Percentiles rank a stretch among this genome's conserved stretches.
phyloP scores from a whole-genome alignment of 2,888 invertebrate species.

The Lasioglossum zephyrum region DNA sequence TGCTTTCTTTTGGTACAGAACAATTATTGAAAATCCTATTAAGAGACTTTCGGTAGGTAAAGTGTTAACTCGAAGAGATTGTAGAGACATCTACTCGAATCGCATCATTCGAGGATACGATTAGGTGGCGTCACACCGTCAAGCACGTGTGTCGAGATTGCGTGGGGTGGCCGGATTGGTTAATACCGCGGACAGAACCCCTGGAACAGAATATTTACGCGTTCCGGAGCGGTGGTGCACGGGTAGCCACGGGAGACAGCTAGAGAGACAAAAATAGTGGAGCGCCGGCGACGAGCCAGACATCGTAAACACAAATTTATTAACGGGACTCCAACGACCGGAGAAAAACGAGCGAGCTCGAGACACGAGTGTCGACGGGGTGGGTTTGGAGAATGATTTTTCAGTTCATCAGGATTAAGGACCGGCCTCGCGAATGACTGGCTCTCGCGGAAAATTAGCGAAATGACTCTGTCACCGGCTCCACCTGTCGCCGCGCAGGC shows the following conservation, averaged over 20 bases:
- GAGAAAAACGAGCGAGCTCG: slow-evolving; percentile 47
- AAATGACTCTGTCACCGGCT: slow-evolving; percentile 21
- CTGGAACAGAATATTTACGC: slow-evolving; percentile 61
- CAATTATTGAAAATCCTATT: too few relatives aligned
- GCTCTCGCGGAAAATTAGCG: slow-evolving; percentile 57
- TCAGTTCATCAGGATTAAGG: slow-evolving; percentile 76
- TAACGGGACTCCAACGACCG: slow-evolving; percentile 70
- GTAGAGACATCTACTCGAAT: not conserved
- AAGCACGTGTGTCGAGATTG: slow-evolving; percentile 36
- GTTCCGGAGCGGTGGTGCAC: slow-evolving; percentile 22
- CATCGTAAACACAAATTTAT: slow-evolving; percentile 80
- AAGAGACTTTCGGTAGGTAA: too few relatives aligned
- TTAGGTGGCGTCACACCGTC: slow-evolving; percentile 41
- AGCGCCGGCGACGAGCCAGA: slow-evolving; percentile 58
- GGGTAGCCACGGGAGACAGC: slow-evolving; percentile 28
- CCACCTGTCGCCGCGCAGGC: slow-evolving; percentile 7
- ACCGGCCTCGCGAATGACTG: slow-evolving; percentile 35
- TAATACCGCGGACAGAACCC: slow-evolving; percentile 24
- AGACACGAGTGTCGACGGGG: slow-evolving; percentile 5
- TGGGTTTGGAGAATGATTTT: slow-evolving; percentile 25
- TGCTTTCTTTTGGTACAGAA: too few relatives aligned
- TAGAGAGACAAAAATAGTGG: slow-evolving; percentile 63
- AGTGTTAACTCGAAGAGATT: not conserved
- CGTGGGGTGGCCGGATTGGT: slow-evolving; percentile 43
- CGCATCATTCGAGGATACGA: slow-evolving; percentile 25